Percentiles rank a stretch among this genome's conserved stretches.
Conservation (phyloP, 2,113 vertebrate genomes). For the Phylloscopus whistleri region DNA sequence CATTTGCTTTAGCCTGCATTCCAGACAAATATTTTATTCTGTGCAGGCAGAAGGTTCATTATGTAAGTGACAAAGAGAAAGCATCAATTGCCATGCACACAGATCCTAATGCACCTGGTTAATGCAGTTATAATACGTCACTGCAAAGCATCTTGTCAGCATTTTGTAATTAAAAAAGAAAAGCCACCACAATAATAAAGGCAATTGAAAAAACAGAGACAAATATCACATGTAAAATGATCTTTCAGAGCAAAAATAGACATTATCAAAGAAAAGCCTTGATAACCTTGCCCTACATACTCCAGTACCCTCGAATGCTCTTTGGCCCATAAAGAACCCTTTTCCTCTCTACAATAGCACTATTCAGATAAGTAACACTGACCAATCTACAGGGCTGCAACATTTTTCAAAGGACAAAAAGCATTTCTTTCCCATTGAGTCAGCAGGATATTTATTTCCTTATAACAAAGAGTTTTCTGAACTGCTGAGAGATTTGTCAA, state of each 20-base stretch:
- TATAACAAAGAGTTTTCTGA: slow-evolving; percentile 48
- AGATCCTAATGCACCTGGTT: slow-evolving; percentile 55
- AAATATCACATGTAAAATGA: slow-evolving; percentile 19
- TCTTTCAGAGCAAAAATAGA: slow-evolving; percentile 38
- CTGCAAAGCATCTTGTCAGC: slow-evolving; percentile 46
- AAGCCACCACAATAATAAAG: slow-evolving; percentile 38
- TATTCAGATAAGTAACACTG: slow-evolving; percentile 52
- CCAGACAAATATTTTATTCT: slow-evolving; percentile 63
- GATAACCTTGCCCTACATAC: slow-evolving; percentile 48
- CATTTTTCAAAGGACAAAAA: slow-evolving; percentile 48
- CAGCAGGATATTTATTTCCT: slow-evolving; percentile 52
- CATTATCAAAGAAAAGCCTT: slow-evolving; percentile 20
- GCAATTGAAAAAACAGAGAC: slow-evolving; percentile 15
- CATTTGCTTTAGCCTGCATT: slow-evolving; percentile 43
- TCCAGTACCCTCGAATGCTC: slow-evolving; percentile 41
- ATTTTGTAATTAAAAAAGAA: slow-evolving; percentile 61
- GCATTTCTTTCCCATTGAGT: slow-evolving; percentile 35
- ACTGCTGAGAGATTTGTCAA: slow-evolving; percentile 60
- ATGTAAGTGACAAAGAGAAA: slow-evolving; percentile 57
- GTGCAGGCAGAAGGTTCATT: slow-evolving; percentile 55
- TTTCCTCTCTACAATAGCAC: slow-evolving; percentile 30
- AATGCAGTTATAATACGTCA: slow-evolving; percentile 58
- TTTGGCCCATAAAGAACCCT: slow-evolving; percentile 42
- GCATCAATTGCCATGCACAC: slow-evolving; percentile 21
- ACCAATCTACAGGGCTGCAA: slow-evolving; percentile 38